Evolutionary conservation across 2,113 vertebrate species (phyloP), one percentile per base, ranked within the genome.

Genomic region (Eleginops maclovinus): DNA sequence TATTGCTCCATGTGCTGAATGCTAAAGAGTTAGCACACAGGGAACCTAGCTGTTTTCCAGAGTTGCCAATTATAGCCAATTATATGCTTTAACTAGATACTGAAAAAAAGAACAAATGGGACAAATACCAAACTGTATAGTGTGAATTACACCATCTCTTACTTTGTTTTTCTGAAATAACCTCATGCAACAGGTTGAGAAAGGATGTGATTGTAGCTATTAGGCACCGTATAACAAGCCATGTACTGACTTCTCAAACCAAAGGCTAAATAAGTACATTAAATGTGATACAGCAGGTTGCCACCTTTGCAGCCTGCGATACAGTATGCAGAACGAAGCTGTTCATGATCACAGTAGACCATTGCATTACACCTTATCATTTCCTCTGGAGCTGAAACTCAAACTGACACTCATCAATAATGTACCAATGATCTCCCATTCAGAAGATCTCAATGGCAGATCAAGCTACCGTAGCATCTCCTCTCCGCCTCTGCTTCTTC

Each of bases 341-440:
- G 59, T 85, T 83, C 89, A 86, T 90, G 89, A 93, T 91, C 92
- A 91, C 92, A 87, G 91, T 82, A 74, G 88, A 89, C 91, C 88
- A 87, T 88, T 92, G 91, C 92, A 91, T 92, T 92, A 93, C 92
- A 93, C 88, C 92, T 93, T 94, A 93, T 93, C 90, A 91, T 93
- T 94, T 93, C 93, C 93, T 93, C 90, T 89, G 81, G 77, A 87
- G 82, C 89, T 91, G 94, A 93, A 94, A 95, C 89, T 83, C 73
- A 90, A 94, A 91, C 92, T 93, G 77, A 82, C 40, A 77, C 88
- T 91, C 88, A 93, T 95, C 88, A 94, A 94, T 95, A 93, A 95
- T 95, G 91, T 64, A 94, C 74, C 82, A 54, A 53, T 85, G 89
- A 92, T 92, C 90, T 90, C 83, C 88, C 87, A 83, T 88, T 90